A percentile compares a stretch with the other conserved stretches of the same genome.
These are phyloP conservation scores for Oreochromis spilurus DNA, from an alignment of 2,113 vertebrate genomes.

Conservation along the genomic window DNA sequence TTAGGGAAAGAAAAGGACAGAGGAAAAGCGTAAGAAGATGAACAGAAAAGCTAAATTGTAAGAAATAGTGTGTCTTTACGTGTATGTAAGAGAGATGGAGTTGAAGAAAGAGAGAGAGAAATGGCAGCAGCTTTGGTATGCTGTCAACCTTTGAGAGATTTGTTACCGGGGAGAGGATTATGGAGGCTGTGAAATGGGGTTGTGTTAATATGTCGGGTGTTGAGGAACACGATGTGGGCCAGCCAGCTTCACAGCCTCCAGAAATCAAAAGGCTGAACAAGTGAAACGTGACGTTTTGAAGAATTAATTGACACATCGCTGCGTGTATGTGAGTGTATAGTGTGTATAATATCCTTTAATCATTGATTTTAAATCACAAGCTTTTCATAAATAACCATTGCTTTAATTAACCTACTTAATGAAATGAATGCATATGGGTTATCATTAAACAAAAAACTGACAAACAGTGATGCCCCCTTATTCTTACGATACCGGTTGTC, in stretches of 20 bases:
- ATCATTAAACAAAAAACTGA: constrained; percentile 5
- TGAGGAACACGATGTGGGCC: constrained; percentile 39
- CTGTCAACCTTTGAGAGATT: constrained; percentile 64
- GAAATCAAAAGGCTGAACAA: constrained; percentile 51
- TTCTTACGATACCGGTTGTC: not conserved
- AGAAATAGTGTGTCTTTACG: constrained; percentile 33
- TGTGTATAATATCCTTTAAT: not conserved
- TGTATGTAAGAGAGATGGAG: constrained; percentile 17
- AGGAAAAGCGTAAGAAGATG: not conserved
- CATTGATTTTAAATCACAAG: not conserved
- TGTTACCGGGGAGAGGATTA: constrained; percentile 64
- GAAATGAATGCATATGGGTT: not conserved
- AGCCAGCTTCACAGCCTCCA: constrained; percentile 30
- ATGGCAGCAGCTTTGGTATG: constrained; percentile 37
- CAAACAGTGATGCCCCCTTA: not conserved
- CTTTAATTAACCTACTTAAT: constrained; percentile 15
- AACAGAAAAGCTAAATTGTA: constrained; percentile 9
- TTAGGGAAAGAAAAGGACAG: not conserved
- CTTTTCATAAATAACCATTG: constrained; percentile 21
- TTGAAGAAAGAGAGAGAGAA: constrained; percentile 8
- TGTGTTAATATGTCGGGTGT: constrained; percentile 60
- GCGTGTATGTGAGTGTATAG: not conserved
- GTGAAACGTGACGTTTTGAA: constrained; percentile 18
- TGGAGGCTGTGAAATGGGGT: constrained; percentile 60
- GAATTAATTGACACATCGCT: not conserved